phyloP scores from a whole-genome alignment of 2,797 vertebrate genomes.

The Catamblyrhynchus diadema region DNA sequence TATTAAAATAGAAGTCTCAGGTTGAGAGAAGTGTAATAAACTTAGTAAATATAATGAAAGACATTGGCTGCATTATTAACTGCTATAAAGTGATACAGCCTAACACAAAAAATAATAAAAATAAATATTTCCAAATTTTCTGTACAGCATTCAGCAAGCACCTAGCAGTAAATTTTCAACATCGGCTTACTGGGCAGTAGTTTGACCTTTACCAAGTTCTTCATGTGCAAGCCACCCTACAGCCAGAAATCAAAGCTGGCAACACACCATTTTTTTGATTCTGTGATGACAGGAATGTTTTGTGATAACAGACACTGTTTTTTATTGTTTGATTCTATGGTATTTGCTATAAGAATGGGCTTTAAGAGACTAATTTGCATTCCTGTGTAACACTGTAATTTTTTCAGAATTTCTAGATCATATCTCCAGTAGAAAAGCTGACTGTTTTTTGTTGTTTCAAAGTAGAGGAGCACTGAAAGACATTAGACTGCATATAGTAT shows the following conservation, averaged over 20 bases:
- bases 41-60: background rate
- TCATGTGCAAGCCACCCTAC: background rate
- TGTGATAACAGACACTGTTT: background rate
- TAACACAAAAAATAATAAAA: background rate
- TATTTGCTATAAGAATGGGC: background rate
- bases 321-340: background rate
- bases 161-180: background rate
- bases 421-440: background rate
- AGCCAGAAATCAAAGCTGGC: background rate
- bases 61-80: background rate
- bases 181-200: background rate
- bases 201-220: background rate
- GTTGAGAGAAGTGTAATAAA: background rate
- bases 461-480: background rate
- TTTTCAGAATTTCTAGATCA: background rate
- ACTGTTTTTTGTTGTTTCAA: background rate
- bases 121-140: background rate
- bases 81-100: background rate
- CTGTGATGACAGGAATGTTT: background rate
- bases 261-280: background rate
- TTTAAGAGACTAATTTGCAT: background rate
- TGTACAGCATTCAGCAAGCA: background rate
- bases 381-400: background rate
- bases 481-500: background rate
- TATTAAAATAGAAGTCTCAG: background rate